phyloP scores from a whole-genome alignment of 2,797 vertebrate species.

The Chromis chromis region DNA sequence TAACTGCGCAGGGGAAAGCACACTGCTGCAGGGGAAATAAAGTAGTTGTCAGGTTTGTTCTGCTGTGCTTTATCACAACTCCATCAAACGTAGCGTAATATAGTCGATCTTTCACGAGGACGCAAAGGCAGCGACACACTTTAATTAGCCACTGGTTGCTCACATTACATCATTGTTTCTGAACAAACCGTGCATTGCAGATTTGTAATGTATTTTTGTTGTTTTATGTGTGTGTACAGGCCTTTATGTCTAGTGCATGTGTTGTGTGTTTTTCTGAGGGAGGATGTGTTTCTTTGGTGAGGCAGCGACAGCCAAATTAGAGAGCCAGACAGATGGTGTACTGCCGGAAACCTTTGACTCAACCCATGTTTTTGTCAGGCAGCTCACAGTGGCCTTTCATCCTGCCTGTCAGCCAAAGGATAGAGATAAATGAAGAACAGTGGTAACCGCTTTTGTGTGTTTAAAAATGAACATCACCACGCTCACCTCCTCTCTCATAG shows the following conservation, averaged over 20 bases:
- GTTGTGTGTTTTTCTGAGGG: constrained; percentile 2
- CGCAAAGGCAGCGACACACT: constrained; percentile 15
- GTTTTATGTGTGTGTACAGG: neutral
- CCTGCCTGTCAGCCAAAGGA: constrained; percentile 53
- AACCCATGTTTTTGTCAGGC: constrained; percentile 73
- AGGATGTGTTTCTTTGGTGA: constrained; percentile 49
- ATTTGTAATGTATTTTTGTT: neutral
- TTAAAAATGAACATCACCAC: constrained; percentile 45
- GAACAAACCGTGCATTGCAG: neutral
- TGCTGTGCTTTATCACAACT: constrained; percentile 34
- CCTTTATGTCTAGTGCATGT: neutral
- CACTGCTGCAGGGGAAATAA: constrained; percentile 21
- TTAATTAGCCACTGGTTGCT: constrained; percentile 41
- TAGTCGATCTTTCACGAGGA: constrained; percentile 27
- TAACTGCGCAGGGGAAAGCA: constrained; percentile 18
- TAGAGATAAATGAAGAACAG: constrained; percentile 58
- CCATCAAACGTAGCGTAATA: constrained; percentile 34
- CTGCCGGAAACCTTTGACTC: constrained; percentile 75
- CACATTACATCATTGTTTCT: constrained; percentile 30
- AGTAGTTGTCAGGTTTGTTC: constrained; percentile 29
- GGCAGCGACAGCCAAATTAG: constrained; percentile 59
- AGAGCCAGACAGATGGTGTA: constrained; percentile 63
- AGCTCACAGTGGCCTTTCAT: constrained; percentile 70
- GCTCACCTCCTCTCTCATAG: constrained; percentile 17
- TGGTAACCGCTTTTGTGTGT: constrained; percentile 39